A percentile compares a stretch with the other conserved stretches of the same genome.
These are phyloP conservation scores for Cheilosia urbana DNA, from an alignment of 2,888 invertebrate genomes.

Conservation along the genomic window DNA sequence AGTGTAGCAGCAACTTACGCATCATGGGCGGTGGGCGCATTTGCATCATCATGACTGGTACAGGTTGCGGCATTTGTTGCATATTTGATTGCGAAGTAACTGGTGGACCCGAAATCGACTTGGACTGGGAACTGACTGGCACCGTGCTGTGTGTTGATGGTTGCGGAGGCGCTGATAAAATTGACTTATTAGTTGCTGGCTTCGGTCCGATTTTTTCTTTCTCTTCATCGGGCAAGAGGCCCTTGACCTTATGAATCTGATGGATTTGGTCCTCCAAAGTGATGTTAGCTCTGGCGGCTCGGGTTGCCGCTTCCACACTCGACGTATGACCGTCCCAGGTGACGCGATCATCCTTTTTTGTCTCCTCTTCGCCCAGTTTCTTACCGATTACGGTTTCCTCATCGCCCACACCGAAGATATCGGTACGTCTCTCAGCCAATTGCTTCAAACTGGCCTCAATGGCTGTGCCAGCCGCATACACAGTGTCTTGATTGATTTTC, in stretches of 20 bases:
- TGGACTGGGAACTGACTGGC: constrained; percentile 66
- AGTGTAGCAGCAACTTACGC: constrained; percentile 79
- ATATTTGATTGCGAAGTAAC: constrained; percentile 75
- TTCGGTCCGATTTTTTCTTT: constrained; percentile 98
- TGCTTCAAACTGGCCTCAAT: constrained; percentile 98
- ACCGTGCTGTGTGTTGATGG: constrained; percentile 78
- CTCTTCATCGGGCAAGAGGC: constrained; percentile 96
- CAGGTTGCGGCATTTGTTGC: constrained; percentile 80
- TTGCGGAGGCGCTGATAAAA: constrained; percentile 82
- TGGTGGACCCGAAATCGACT: constrained; percentile 78
- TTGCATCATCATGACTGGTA: constrained; percentile 83
- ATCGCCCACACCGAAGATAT: constrained; percentile 99
- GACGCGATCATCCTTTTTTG: constrained; percentile 93
- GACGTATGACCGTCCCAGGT: constrained; percentile 99
- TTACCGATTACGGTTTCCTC: constrained; percentile 99
- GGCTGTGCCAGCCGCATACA: constrained; percentile 88
- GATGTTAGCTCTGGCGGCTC: constrained; percentile 97
- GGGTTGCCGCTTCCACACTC: constrained; percentile 97
- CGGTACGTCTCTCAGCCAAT: constrained; percentile 99
- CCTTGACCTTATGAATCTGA: constrained; percentile 97
- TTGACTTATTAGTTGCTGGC: constrained; percentile 85
- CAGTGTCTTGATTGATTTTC: constrained; percentile 93
- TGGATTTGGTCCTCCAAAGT: constrained; percentile 98
- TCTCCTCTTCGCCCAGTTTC: constrained; percentile 96
- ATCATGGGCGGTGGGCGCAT: constrained; percentile 83